Percentiles rank a stretch among this genome's conserved stretches.
Evolutionary conservation across 2,797 vertebrate genomes (phyloP).

Genomic region (Microctenopoma stevenorrisi): DNA sequence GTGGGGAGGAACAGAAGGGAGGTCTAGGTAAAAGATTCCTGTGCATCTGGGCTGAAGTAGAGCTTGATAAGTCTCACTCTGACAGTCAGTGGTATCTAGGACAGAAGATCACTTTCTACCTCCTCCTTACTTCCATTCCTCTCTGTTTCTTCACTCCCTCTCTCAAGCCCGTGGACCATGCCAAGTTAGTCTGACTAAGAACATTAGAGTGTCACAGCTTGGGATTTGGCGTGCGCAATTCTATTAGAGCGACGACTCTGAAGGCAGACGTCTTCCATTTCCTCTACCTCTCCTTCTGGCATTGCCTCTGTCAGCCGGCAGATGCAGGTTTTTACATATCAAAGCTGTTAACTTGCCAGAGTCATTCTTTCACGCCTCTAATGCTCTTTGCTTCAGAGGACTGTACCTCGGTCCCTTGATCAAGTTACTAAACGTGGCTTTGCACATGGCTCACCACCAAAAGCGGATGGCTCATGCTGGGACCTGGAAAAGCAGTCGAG

Average conservation of each 20-base stretch:
- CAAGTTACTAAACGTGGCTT: conserved; percentile 82
- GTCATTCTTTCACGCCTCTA: conserved; percentile 80
- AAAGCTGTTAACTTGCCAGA: conserved; percentile 81
- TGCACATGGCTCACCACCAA: conserved; percentile 79
- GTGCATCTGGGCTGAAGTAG: conserved; percentile 62
- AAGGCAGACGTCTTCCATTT: conserved; percentile 66
- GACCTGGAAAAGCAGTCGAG: conserved; percentile 76
- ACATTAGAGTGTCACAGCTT: conserved; percentile 82
- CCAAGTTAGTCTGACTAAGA: conserved; percentile 78
- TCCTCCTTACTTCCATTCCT: conserved; percentile 33
- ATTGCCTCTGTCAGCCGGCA: conserved; percentile 67
- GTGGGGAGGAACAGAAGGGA: conserved; percentile 62
- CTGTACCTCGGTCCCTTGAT: conserved; percentile 80
- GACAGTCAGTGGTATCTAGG: conserved; percentile 72
- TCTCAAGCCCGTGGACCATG: conserved; percentile 63
- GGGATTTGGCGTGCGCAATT: conserved; percentile 81
- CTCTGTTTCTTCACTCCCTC: conserved; percentile 48
- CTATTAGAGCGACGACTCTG: conserved; percentile 75
- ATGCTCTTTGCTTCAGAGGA: conserved; percentile 83
- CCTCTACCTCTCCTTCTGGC: conserved; percentile 72
- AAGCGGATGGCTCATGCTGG: conserved; percentile 72
- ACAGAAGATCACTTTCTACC: conserved; percentile 55
- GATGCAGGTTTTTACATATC: conserved; percentile 83
- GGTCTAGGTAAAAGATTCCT: conserved; percentile 62
- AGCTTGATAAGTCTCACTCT: conserved; percentile 58